These are phyloP conservation scores for Lonchura striata DNA, from an alignment of 2,113 vertebrate genomes.

Conservation along the genomic window DNA sequence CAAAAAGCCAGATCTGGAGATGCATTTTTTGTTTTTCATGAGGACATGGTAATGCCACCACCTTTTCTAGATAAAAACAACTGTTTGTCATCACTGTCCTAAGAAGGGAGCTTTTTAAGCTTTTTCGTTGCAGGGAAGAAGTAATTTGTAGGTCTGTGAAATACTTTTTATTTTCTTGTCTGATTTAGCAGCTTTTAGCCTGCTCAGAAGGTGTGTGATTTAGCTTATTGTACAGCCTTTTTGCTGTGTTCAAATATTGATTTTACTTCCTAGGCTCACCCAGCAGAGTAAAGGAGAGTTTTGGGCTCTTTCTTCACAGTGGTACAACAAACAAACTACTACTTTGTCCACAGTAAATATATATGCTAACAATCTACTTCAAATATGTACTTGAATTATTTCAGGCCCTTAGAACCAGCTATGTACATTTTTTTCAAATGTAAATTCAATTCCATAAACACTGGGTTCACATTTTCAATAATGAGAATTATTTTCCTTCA, in stretches of 20 bases:
- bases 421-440: background rate
- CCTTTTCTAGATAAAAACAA: background rate
- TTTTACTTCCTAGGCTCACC: background rate
- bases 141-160: background rate
- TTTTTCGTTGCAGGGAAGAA: background rate
- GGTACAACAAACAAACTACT: background rate
- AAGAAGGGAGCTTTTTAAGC: background rate
- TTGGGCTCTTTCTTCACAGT: background rate
- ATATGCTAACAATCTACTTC: background rate
- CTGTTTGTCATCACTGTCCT: background rate
- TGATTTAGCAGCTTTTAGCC: background rate
- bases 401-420: background rate
- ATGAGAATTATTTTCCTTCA: background rate
- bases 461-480: background rate
- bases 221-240: background rate
- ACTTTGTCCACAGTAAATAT: background rate
- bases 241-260: too few species aligned
- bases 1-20: background rate
- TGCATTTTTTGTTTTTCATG: background rate
- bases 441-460: background rate
- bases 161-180: background rate
- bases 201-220: background rate
- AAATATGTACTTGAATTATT: background rate
- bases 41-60: background rate
- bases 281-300: background rate